Conservation (phyloP, 2,113 vertebrate genomes). For the Ageneiosus marmoratus region DNA sequence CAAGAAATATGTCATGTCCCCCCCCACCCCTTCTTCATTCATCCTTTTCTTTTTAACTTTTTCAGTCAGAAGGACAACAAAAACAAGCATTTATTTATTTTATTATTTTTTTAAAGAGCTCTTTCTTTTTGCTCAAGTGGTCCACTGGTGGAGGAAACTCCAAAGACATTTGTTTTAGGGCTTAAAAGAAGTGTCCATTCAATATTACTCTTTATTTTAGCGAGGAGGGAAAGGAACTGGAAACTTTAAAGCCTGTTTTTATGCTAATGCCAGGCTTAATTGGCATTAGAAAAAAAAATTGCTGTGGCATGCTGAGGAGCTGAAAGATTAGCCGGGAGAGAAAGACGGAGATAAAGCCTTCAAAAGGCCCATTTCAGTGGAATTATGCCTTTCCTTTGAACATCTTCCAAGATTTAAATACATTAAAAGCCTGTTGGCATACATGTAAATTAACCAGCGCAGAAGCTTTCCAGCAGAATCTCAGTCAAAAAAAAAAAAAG, state of each 20-base stretch:
- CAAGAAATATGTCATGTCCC: conserved; percentile 55
- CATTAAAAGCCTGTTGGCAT: conserved; percentile 97
- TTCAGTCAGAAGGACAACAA: conserved; percentile 57
- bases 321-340: conserved; percentile 95
- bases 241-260: conserved; percentile 91
- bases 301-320: conserved; percentile 95
- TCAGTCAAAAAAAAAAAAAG: conserved; percentile 73
- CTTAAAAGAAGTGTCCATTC: conserved; percentile 73
- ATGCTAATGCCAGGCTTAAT: conserved; percentile 97
- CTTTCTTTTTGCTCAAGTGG: conserved; percentile 62
- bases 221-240: conserved; percentile 53
- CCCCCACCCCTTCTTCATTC: conserved; percentile 47
- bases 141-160: conserved; percentile 62
- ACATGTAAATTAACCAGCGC: conserved; percentile 95
- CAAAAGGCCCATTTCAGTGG: conserved; percentile 97
- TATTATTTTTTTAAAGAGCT: conserved; percentile 33
- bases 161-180: conserved; percentile 63
- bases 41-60: conserved; percentile 48
- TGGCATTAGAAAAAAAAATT: conserved; percentile 96
- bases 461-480: conserved; percentile 84
- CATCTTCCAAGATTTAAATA: conserved; percentile 96
- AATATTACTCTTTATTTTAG: conserved; percentile 83
- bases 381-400: conserved; percentile 98
- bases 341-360: conserved; percentile 98
- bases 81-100: conserved; percentile 31